Conservation (phyloP, 2,888 invertebrate species). For the Ectemnius lituratus region DNA sequence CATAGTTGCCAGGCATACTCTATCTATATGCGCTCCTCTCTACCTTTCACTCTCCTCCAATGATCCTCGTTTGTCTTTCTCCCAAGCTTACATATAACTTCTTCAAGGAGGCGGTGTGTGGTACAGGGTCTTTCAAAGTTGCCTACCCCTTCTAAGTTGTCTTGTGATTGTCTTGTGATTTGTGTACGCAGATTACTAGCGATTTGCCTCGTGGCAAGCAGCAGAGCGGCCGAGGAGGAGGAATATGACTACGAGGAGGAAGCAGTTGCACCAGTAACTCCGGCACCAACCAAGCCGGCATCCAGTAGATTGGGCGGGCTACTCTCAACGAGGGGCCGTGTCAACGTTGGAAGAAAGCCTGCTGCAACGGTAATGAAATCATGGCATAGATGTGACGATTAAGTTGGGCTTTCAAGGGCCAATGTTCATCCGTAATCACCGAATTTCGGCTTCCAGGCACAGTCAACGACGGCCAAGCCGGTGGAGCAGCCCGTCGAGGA, state of each 20-base stretch:
- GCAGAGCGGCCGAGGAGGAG: slow-evolving; percentile 64
- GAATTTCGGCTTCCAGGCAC: slow-evolving; percentile 44
- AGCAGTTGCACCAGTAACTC: slow-evolving; percentile 60
- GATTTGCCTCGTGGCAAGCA: slow-evolving; percentile 64
- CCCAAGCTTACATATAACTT: neutral
- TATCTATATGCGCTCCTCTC: slow-evolving; percentile 9
- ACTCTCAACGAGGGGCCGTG: slow-evolving; percentile 64
- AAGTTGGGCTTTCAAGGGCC: too few relatives aligned
- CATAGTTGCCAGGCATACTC: slow-evolving; percentile 15
- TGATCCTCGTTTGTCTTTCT: slow-evolving; percentile 25
- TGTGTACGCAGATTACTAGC: slow-evolving; percentile 61
- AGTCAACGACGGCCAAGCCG: slow-evolving; percentile 68
- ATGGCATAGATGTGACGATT: neutral
- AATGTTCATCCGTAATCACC: neutral
- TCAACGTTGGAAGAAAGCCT: slow-evolving; percentile 58
- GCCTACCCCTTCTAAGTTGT: neutral
- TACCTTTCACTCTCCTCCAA: slow-evolving; percentile 37
- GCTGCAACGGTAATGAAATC: slow-evolving; percentile 51
- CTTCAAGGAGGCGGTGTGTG: too few relatives aligned
- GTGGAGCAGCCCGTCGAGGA: slow-evolving; percentile 67
- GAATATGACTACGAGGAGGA: slow-evolving; percentile 71
- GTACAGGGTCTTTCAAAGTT: neutral
- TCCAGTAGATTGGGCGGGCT: slow-evolving; percentile 64
- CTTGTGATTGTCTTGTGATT: neutral
- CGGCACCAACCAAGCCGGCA: slow-evolving; percentile 63